Conservation (phyloP, 1,140 invertebrate genomes). For the Scylla paramamosain region DNA sequence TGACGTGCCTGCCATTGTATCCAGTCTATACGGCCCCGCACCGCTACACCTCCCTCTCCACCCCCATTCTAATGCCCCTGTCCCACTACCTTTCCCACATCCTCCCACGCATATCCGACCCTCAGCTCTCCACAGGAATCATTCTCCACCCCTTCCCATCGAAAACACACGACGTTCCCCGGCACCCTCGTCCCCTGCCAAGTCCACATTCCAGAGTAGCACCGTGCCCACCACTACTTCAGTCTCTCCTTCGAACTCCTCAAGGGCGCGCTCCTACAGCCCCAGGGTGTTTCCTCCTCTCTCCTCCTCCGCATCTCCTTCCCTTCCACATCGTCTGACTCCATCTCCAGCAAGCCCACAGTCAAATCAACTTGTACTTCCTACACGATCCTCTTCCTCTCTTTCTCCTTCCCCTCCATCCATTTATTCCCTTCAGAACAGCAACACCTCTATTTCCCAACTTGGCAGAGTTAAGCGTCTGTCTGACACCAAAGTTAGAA, state of each 20-base stretch:
- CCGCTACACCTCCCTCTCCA: neutral
- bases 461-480: constrained; percentile 54
- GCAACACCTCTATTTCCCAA: neutral
- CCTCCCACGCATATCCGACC: neutral
- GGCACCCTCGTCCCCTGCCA: neutral
- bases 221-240: neutral
- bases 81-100: neutral
- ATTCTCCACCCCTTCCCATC: neutral
- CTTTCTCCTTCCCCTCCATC: constrained; percentile 17
- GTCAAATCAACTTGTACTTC: neutral
- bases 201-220: neutral
- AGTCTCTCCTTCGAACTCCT: neutral
- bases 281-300: neutral
- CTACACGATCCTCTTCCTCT: constrained; percentile 38
- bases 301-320: too few relatives aligned
- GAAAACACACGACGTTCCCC: neutral
- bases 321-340: neutral
- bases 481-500: constrained; percentile 62
- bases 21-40: constrained; percentile 67
- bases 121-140: neutral
- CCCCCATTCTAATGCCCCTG: neutral
- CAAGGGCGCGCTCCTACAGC: neutral
- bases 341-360: neutral
- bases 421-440: neutral
- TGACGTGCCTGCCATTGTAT: constrained; percentile 69